Evolutionary conservation across 64 coral and sea anemone genomes (phyloP).

Genomic region (Pocillopora verrucosa): DNA sequence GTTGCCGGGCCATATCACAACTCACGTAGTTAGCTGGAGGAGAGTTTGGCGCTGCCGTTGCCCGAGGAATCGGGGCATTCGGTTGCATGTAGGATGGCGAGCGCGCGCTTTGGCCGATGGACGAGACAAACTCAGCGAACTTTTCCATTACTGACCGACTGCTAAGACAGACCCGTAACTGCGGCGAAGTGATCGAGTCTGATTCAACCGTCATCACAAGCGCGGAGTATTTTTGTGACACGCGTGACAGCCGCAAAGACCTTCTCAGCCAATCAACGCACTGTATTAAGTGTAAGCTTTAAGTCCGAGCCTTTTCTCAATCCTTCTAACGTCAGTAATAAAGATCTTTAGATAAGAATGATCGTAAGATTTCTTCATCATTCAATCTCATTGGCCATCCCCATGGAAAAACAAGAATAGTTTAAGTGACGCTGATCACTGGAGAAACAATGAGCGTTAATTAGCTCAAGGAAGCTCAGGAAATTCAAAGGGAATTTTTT

Average conservation of each 20-base stretch:
- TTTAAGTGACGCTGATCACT: slow-evolving; percentile 13
- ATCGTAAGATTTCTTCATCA: slow-evolving; percentile 21
- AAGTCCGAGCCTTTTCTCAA: slow-evolving; percentile 40
- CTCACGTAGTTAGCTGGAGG: slow-evolving; percentile 51
- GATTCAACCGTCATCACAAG: slow-evolving; percentile 59
- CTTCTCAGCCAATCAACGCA: slow-evolving; percentile 37
- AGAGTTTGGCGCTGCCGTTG: slow-evolving; percentile 25
- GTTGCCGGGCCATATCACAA: slow-evolving; percentile 48
- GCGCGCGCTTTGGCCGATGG: slow-evolving; percentile 53
- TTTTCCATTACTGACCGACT: slow-evolving; percentile 81
- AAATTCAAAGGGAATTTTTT: background rate
- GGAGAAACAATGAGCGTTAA: background rate
- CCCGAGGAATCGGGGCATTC: slow-evolving; percentile 5
- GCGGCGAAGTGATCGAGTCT: slow-evolving; percentile 9
- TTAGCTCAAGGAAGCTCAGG: background rate
- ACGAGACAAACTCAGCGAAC: slow-evolving; percentile 80
- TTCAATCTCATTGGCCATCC: slow-evolving; percentile 34
- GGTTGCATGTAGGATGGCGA: slow-evolving; percentile 16
- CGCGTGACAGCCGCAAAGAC: slow-evolving; percentile 35
- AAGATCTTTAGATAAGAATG: slow-evolving; percentile 73
- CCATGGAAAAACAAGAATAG: background rate
- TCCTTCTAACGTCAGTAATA: slow-evolving; percentile 67
- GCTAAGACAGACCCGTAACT: slow-evolving; percentile 11
- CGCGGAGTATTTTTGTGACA: slow-evolving; percentile 43
- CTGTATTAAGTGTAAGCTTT: background rate